These are phyloP conservation scores for Brachionus plicatilis DNA, from an alignment of 1,140 invertebrate species.

Conservation along the genomic window DNA sequence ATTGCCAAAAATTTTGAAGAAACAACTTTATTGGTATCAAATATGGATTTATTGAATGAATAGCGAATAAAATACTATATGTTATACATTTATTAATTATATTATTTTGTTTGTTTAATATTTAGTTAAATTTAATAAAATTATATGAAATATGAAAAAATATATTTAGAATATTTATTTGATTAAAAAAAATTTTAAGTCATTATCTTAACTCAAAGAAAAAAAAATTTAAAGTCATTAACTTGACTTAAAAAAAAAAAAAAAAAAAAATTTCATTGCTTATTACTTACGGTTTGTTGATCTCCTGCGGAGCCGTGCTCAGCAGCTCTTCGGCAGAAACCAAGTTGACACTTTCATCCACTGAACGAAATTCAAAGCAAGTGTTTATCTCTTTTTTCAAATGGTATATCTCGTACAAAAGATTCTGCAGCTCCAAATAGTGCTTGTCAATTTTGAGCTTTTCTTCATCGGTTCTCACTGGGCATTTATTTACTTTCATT, in stretches of 20 bases:
- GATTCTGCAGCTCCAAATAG: slow-evolving; percentile 82
- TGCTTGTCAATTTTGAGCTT: slow-evolving; percentile 81
- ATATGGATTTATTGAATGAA: slow-evolving; percentile 44
- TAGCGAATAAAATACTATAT: background rate
- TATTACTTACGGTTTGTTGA: slow-evolving; percentile 45
- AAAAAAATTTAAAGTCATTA: background rate
- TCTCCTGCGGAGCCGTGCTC: background rate
- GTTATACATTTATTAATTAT: too few relatives aligned
- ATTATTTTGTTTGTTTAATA: too few relatives aligned
- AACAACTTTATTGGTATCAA: slow-evolving; percentile 42
- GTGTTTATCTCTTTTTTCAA: slow-evolving; percentile 85
- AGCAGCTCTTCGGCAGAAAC: slow-evolving; percentile 45
- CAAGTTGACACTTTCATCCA: slow-evolving; percentile 84
- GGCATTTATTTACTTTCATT: slow-evolving; percentile 70
- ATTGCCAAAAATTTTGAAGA: background rate
- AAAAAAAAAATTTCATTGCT: too few relatives aligned
- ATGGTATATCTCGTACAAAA: slow-evolving; percentile 89
- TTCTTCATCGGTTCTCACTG: slow-evolving; percentile 67
- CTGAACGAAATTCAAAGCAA: slow-evolving; percentile 87
- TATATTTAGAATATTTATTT: slow-evolving; percentile 27
- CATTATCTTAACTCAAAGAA: background rate
- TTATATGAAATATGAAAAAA: too few relatives aligned
- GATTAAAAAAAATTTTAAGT: background rate
- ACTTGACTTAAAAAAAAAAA: too few relatives aligned
- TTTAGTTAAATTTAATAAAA: too few relatives aligned